These are phyloP conservation scores for Brachionus manjavacas DNA, from an alignment of 1,140 invertebrate genomes.

Conservation along the genomic window DNA sequence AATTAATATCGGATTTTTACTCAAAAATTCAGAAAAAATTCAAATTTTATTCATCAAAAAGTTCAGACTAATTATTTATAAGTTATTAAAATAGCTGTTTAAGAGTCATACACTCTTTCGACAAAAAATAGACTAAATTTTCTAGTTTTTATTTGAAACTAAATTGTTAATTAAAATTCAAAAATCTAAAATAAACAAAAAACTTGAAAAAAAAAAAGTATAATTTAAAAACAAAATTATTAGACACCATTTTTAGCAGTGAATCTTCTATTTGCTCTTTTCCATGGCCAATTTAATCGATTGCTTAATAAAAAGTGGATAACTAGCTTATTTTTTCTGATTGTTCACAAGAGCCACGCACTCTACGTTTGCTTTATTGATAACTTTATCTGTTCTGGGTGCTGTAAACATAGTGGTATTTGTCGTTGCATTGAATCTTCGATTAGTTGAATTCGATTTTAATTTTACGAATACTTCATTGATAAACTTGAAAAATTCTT, in stretches of 20 bases:
- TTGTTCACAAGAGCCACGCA: background rate
- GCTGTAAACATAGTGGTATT: background rate
- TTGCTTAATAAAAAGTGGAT: too few relatives aligned
- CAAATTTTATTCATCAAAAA: background rate
- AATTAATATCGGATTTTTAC: background rate
- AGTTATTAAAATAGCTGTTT: too few relatives aligned
- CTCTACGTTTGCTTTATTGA: background rate
- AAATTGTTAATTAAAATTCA: too few relatives aligned
- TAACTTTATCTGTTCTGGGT: background rate
- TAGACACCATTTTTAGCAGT: background rate
- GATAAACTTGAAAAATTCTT: constrained; percentile 37
- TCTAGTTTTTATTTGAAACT: background rate
- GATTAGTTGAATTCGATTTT: background rate
- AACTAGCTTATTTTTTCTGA: background rate
- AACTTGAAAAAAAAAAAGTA: background rate
- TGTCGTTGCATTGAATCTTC: background rate
- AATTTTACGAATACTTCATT: constrained; percentile 20
- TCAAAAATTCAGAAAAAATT: background rate
- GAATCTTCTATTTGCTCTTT: background rate
- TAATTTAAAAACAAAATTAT: background rate
- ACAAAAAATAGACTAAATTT: background rate
- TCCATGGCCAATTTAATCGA: background rate
- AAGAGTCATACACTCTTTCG: too few relatives aligned
- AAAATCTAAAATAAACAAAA: too few relatives aligned
- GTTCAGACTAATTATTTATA: too few relatives aligned